Evolutionary conservation across 2,888 invertebrate species (phyloP).

Genomic region (Dryadula phaetusa): DNA sequence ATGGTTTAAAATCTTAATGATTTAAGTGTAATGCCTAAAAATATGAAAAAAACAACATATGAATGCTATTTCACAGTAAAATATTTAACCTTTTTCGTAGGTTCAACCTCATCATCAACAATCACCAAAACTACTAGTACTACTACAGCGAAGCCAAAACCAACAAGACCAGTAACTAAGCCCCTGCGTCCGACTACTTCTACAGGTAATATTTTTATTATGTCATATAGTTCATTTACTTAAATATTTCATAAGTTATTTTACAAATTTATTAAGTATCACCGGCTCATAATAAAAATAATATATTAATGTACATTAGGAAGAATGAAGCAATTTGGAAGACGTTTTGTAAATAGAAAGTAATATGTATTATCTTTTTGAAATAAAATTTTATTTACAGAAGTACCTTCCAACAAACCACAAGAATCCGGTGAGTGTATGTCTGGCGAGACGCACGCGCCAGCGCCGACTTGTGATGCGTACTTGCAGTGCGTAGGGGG

Average conservation of each 20-base stretch:
- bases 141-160: constrained; percentile 51
- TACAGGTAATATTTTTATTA: constrained; percentile 44
- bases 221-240: background rate
- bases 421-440: constrained; percentile 58
- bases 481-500: constrained; percentile 91
- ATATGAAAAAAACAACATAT: too few relatives aligned
- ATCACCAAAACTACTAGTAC: constrained; percentile 50
- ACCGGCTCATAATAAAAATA: too few relatives aligned
- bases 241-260: too few relatives aligned
- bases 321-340: too few relatives aligned
- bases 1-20: background rate
- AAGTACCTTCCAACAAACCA: constrained; percentile 30
- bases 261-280: too few relatives aligned
- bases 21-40: too few relatives aligned
- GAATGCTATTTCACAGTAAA: too few relatives aligned
- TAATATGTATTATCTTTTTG: too few relatives aligned
- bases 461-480: constrained; percentile 87
- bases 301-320: too few relatives aligned
- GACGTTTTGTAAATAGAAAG: too few relatives aligned
- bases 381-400: background rate
- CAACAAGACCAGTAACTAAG: constrained; percentile 60
- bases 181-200: constrained; percentile 57
- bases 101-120: constrained; percentile 54
- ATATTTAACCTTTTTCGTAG: constrained; percentile 40
- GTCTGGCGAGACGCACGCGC: constrained; percentile 71